Evolutionary conservation across 2,888 invertebrate species (phyloP), one percentile per base, ranked within the genome.

Genomic region (Agriopis leucophaearia): DNA sequence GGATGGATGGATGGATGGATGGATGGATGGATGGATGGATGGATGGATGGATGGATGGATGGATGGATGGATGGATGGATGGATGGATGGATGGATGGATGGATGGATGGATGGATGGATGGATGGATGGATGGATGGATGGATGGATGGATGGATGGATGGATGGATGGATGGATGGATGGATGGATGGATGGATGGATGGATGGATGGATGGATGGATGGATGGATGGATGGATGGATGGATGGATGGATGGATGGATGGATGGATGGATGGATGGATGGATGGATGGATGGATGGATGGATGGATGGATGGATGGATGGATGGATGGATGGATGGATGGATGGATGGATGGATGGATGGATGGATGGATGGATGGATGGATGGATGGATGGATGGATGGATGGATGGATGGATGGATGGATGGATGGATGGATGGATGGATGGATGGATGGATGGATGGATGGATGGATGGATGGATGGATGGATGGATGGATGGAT

Each of bases 91-190:
- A 54, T 54, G 54, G 54, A 54, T 54, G 54, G 54, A 54, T 54
- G 54, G 54, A 54, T 54, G 54, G 54, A 54, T 54, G 54, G 54
- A 54, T 54, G 54, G 54, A 54, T 54, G 54, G 54, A 54, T 54
- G 54, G 54, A 54, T 54, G 54, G 54, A 54, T 54, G 54, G 54
- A 54, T 54, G 54, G 54, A 54, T 54, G 54, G 54, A 55, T 55
- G 40, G 12, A 42, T 12, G 42, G 12, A 42, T 42, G 12, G 12
- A 42, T 12, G 12, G 12, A 12, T 42, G 12, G 8, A 12, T 12
- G 12, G 42, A 42, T 42, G 42, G 42, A 42, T 42, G 42, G 42
- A 42, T 42, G 42, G 42, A 42, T 42, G 42, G 42, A 42, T 42
- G 42, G 42, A 42, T 42, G 42, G 42, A 42, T 42, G 42, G 42